Base-by-base conservation (phyloP, 2,888 invertebrate species). In the Caenorhabditis sp. region DNA sequence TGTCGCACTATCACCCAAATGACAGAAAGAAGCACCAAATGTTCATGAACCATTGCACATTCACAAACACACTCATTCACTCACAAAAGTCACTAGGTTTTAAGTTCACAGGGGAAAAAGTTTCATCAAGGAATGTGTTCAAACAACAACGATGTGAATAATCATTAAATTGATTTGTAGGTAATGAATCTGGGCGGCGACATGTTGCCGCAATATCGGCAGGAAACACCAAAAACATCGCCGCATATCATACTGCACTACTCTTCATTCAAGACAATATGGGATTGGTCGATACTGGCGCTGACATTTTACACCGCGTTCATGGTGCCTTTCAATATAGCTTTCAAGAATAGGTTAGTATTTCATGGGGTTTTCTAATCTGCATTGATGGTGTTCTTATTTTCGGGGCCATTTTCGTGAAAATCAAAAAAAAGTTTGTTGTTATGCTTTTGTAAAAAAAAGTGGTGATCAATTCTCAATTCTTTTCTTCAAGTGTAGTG, bases 271-370 rank as follows among this genome's bases (percentile, higher is more conserved):
- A 95, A 97, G 92, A 94, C 95, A 88, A 86, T 88, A 37, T 97
- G 97, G 96, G 97, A 97, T 91, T 99, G 99, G 99, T 94, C 99
- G 90, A 99, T 99, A 89, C 92, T 99, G 87, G 95, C 95, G 91
- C 92, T 99, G 89, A 99, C 99, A 87, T 97, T 99, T 92, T 99
- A 99, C 92, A 99, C 99, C 85, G 97, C 95, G 88, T 94, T 96
- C 90, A 91, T 92, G 95, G 97, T 97, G 88, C 99, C 99, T 84
- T 99, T 96, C 91, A 99, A 99, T 91, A 97, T 97, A 88, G 97
- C 99, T 89, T 99, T 99, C 92, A 86, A 97, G 91, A 97, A 96
- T 91, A 97, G 97, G 80, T 81, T 17, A 91, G 97, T 51, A 66
- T 59, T 36, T 43, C 31, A 31, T 31, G 10, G 19, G n/a, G 1